Conservation (phyloP, 2,888 invertebrate genomes). For the Ophonus ardosiacus region DNA sequence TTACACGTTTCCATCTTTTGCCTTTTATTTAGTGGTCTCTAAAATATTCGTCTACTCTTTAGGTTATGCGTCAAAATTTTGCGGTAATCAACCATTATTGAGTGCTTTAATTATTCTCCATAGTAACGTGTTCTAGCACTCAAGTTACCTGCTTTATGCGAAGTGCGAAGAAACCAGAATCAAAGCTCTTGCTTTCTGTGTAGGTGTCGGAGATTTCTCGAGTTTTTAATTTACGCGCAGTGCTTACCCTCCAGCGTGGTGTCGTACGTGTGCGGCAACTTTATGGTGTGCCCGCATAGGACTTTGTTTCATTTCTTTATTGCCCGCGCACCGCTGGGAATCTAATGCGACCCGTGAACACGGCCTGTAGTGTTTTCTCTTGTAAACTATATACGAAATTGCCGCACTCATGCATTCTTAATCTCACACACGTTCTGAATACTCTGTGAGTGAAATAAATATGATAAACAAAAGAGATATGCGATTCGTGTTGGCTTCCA, state of each 20-base stretch:
- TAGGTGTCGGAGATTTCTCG: conserved; percentile 43
- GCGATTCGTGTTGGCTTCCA: conserved; percentile 11
- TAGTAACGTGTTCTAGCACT: too few species aligned
- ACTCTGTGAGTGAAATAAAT: conserved; percentile 58
- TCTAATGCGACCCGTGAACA: conserved; percentile 55
- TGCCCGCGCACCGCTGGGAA: conserved; percentile 50
- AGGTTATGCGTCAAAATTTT: too few species aligned
- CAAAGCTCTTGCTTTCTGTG: background rate
- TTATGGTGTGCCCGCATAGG: conserved; percentile 50
- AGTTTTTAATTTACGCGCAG: conserved; percentile 57
- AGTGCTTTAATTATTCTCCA: too few species aligned
- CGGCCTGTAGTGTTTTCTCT: conserved; percentile 41
- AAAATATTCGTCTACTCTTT: too few species aligned
- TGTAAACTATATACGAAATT: conserved; percentile 56
- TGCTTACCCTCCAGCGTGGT: background rate
- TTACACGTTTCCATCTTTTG: too few species aligned
- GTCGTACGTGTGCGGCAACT: conserved; percentile 46
- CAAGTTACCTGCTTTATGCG: background rate
- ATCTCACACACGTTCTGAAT: conserved; percentile 56
- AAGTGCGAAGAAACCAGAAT: background rate
- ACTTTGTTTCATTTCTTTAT: conserved; percentile 62
- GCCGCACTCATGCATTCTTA: conserved; percentile 55
- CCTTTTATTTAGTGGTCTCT: too few species aligned
- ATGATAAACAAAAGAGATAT: conserved; percentile 56
- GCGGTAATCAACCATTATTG: too few species aligned